These are phyloP conservation scores for Blastobasis adustella DNA, from an alignment of 2,888 invertebrate genomes.

Conservation along the genomic window DNA sequence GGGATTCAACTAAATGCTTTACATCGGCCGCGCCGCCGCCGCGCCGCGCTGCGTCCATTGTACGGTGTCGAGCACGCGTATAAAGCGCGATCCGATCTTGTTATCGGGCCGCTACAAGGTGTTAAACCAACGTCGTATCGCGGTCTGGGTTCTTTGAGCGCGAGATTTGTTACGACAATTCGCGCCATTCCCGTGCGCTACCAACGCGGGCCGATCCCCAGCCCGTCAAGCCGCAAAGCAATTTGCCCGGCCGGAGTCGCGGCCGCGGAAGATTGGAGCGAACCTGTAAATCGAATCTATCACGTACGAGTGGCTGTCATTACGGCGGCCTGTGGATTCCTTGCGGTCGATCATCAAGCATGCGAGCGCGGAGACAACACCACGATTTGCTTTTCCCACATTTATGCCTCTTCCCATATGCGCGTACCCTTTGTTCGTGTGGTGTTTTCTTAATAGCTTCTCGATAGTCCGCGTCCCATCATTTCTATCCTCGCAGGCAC, in stretches of 20 bases:
- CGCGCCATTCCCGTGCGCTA: conserved; percentile 6
- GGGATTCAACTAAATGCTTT: too few species aligned
- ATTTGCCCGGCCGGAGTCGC: conserved; percentile 45
- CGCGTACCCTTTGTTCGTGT: conserved; percentile 3
- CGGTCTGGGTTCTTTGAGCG: conserved; percentile 25
- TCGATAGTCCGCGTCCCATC: conserved; percentile 32
- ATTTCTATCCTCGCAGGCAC: conserved; percentile 25
- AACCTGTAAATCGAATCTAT: conserved; percentile 70
- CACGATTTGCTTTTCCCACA: conserved; percentile 25
- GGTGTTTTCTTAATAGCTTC: conserved; percentile 31
- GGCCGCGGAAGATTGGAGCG: conserved; percentile 53
- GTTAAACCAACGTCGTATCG: conserved; percentile 20
- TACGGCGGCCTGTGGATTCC: conserved; percentile 49
- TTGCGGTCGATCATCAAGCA: conserved; percentile 51
- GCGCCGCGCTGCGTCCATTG: conserved; percentile 9
- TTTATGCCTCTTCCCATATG: conserved; percentile 14
- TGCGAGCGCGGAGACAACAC: conserved; percentile 20
- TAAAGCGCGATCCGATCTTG: conserved; percentile 23
- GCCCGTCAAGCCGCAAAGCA: conserved; percentile 60
- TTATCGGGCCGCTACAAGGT: conserved; percentile 18
- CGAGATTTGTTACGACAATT: conserved; percentile 24
- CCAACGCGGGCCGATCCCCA: conserved; percentile 30
- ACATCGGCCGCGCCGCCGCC: too few species aligned
- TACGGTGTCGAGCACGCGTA: conserved; percentile 22
- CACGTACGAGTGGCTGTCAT: conserved; percentile 58